Conservation (phyloP, 2,888 invertebrate genomes). For the Drosophila robusta region DNA sequence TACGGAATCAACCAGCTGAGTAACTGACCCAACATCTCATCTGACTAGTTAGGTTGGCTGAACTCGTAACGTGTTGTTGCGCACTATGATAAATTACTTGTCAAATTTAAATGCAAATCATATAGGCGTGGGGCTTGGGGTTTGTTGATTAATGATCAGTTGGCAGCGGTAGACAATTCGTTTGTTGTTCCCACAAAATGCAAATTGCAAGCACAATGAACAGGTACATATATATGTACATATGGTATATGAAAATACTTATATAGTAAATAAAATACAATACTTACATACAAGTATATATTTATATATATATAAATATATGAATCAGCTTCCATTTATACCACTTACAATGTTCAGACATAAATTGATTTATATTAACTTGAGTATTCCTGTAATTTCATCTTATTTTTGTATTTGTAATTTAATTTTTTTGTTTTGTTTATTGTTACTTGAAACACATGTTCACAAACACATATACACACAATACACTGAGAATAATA, state of each 20-base stretch:
- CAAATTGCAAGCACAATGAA: conserved; percentile 11
- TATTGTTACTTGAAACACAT: conserved; percentile 44
- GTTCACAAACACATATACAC: conserved; percentile 16
- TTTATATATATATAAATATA: conserved; percentile 8
- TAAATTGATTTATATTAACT: conserved; percentile 13
- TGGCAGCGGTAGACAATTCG: neutral
- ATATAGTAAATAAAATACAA: conserved; percentile 14
- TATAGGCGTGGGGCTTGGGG: neutral
- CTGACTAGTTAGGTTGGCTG: conserved; percentile 1
- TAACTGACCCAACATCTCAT: conserved; percentile 1
- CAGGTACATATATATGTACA: neutral
- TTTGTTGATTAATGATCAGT: neutral
- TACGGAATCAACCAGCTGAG: neutral
- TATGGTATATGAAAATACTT: neutral
- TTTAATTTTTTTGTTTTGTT: conserved; percentile 21
- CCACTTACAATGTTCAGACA: conserved; percentile 2
- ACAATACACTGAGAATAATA: conserved; percentile 18
- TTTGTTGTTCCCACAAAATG: neutral
- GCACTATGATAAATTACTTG: neutral
- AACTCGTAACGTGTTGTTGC: neutral
- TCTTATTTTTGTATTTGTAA: conserved; percentile 6
- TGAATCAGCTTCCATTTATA: conserved; percentile 38
- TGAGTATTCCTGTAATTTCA: conserved; percentile 7
- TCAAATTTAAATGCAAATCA: neutral
- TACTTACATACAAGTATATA: neutral